Conservation (phyloP, 1,140 invertebrate genomes). For the Mamestra configurata region DNA sequence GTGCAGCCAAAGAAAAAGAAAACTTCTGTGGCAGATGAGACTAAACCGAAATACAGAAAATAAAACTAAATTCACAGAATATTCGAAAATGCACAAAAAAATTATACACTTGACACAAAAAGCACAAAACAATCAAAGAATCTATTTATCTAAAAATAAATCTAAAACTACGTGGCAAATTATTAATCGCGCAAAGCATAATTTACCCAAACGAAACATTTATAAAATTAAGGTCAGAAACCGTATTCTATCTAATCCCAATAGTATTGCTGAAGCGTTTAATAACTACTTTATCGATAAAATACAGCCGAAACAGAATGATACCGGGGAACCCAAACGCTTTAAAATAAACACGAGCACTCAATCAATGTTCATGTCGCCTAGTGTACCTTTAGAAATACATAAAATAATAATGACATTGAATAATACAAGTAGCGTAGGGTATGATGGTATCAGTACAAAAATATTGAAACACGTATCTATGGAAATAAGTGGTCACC, state of each 20-base stretch:
- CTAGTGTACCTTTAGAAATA: background rate
- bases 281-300: too few species aligned
- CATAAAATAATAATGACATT: background rate
- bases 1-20: background rate
- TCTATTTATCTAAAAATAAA: too few species aligned
- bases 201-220: too few species aligned
- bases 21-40: background rate
- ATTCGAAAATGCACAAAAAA: background rate
- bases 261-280: too few species aligned
- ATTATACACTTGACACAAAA: background rate
- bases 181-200: background rate
- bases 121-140: too few species aligned
- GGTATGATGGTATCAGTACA: background rate
- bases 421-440: background rate
- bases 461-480: background rate
- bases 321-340: too few species aligned
- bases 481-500: background rate
- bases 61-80: background rate
- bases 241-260: too few species aligned
- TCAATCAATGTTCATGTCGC: too few species aligned
- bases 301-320: too few species aligned
- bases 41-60: background rate
- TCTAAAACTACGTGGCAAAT: too few species aligned
- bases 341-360: too few species aligned
- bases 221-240: too few species aligned